Evolutionary conservation across 2,113 vertebrate genomes (phyloP).

Genomic region (Tricholaema leucomelas): DNA sequence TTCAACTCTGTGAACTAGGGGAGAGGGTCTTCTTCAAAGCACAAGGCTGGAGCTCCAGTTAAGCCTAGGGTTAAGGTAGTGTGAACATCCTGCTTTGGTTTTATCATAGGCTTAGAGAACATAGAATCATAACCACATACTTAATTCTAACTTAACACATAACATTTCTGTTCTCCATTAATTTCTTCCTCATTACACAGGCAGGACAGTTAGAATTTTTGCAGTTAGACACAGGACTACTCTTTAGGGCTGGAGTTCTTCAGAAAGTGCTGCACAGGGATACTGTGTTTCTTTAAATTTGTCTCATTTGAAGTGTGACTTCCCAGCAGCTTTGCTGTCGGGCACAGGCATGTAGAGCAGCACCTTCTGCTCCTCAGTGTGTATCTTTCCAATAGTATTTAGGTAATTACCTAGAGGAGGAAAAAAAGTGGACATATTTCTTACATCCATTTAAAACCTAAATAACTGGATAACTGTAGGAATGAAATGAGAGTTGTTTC

Average conservation of each 20-base stretch:
- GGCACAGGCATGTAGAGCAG: not conserved
- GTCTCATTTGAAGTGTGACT: not conserved
- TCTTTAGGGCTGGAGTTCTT: not conserved
- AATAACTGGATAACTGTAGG: not conserved
- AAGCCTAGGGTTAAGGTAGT: not conserved
- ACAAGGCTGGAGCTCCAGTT: not conserved
- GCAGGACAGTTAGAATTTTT: not conserved
- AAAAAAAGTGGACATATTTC: not conserved
- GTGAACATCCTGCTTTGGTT: not conserved
- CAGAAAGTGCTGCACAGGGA: rapidly evolving
- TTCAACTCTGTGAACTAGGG: not conserved
- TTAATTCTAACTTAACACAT: not conserved
- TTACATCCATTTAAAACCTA: not conserved
- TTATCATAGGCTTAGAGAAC: not conserved
- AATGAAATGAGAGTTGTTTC: not conserved
- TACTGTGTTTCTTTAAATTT: not conserved
- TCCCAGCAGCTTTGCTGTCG: not conserved
- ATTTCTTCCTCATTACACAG: not conserved
- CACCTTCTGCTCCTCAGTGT: not conserved
- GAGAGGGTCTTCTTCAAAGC: not conserved
- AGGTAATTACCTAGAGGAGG: not conserved
- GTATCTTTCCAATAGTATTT: not conserved
- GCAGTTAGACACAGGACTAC: not conserved
- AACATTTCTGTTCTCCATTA: not conserved
- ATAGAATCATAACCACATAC: not conserved